Conservation (phyloP, 2,113 vertebrate species). For the Trematomus loennbergii region DNA sequence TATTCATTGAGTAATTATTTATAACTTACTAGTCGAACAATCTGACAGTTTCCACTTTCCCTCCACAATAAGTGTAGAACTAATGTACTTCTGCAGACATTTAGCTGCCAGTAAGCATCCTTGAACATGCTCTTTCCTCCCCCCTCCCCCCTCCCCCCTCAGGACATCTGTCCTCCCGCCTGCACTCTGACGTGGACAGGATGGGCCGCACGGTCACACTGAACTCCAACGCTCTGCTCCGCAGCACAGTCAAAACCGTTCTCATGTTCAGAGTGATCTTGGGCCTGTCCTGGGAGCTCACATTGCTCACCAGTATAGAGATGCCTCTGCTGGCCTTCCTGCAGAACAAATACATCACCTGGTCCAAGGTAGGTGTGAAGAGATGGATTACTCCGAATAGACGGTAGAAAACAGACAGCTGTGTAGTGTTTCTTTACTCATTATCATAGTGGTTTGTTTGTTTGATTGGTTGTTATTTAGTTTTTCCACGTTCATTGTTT, state of each 20-base stretch:
- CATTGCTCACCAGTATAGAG: slow-evolving; percentile 85
- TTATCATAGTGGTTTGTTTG: neutral
- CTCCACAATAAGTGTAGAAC: no score
- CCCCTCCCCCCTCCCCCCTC: neutral
- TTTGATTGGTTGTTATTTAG: neutral
- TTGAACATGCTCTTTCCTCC: neutral
- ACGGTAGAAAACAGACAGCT: neutral
- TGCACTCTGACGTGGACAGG: slow-evolving; percentile 84
- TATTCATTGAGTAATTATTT: no score
- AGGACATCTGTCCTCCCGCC: slow-evolving; percentile 87
- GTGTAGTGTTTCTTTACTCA: neutral
- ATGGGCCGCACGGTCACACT: slow-evolving; percentile 87
- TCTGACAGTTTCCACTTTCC: no score
- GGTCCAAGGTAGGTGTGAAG: slow-evolving; percentile 77
- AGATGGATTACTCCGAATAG: neutral
- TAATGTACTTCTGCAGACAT: no score
- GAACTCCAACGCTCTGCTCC: slow-evolving; percentile 85
- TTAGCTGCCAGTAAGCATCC: neutral
- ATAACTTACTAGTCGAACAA: no score
- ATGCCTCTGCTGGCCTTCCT: slow-evolving; percentile 77
- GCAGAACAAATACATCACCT: slow-evolving; percentile 81
- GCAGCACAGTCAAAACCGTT: slow-evolving; percentile 82
- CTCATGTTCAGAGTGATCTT: slow-evolving; percentile 88
- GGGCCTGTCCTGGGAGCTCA: slow-evolving; percentile 86
- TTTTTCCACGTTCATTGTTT: neutral